phyloP scores from a whole-genome alignment of 2,888 invertebrate species.

The Mystacides longicornis region DNA sequence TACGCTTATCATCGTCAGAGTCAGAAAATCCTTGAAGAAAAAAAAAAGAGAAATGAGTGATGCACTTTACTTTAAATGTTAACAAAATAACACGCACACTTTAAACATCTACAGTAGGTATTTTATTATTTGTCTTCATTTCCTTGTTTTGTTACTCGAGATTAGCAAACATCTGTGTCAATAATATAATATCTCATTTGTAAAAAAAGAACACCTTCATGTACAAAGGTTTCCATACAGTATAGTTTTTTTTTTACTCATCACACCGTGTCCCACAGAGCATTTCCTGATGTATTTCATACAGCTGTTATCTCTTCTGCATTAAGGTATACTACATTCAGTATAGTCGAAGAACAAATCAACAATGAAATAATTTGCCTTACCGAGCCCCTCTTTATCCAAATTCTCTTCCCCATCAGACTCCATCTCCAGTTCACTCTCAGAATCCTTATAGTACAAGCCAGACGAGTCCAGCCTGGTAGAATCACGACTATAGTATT shows the following conservation, averaged over 20 bases:
- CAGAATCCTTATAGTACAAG: constrained; percentile 58
- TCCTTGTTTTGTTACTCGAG: no score
- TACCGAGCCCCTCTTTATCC: constrained; percentile 52
- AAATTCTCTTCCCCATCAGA: constrained; percentile 48
- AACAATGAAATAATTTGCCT: constrained; percentile 1
- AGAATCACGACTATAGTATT: constrained; percentile 57
- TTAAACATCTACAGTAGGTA: no score
- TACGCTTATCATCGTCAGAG: constrained; percentile 45
- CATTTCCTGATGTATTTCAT: no score
- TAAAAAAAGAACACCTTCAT: background rate
- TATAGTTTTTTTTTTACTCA: no score
- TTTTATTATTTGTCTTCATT: no score
- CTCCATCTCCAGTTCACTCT: constrained; percentile 56
- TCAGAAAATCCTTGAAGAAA: constrained; percentile 54
- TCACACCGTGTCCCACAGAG: no score
- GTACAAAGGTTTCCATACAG: background rate
- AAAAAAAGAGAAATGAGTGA: background rate
- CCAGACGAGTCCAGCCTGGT: constrained; percentile 64
- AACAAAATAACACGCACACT: no score
- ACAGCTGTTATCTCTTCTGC: background rate
- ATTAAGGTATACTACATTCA: no score
- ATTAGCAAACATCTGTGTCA: no score
- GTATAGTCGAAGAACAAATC: background rate
- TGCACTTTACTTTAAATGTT: background rate
- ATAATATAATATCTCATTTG: no score